These are phyloP conservation scores for Papilio polytes DNA, from an alignment of 1,140 invertebrate genomes.

Conservation along the genomic window DNA sequence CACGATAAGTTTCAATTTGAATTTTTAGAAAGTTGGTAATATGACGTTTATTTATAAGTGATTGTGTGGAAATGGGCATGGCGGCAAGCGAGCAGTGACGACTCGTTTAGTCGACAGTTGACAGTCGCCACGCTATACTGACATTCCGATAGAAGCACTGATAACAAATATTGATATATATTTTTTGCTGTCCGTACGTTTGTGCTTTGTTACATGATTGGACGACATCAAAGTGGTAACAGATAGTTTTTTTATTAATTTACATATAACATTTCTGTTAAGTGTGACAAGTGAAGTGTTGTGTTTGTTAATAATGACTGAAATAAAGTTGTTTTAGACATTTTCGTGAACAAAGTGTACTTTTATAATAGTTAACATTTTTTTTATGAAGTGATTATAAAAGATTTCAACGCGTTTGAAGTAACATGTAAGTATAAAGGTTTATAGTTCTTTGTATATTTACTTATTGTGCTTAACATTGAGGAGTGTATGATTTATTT, in stretches of 20 bases:
- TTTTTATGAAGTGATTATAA: not conserved
- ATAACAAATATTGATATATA: conserved; percentile 79
- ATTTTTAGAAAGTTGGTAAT: conserved; percentile 32
- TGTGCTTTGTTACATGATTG: conserved; percentile 50
- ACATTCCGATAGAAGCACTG: conserved; percentile 81
- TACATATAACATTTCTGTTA: conserved; percentile 35
- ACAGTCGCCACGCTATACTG: conserved; percentile 82
- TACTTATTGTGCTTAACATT: not conserved
- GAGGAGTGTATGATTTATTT: not conserved
- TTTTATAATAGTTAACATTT: conserved; percentile 41
- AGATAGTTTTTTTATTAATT: conserved; percentile 37
- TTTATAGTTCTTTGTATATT: not conserved
- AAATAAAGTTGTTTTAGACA: conserved; percentile 54
- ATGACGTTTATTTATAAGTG: conserved; percentile 37
- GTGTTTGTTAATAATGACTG: conserved; percentile 61
- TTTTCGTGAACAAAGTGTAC: conserved; percentile 47
- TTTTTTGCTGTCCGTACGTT: conserved; percentile 63
- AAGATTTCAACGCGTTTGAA: not conserved
- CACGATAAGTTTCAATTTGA: conserved; percentile 44
- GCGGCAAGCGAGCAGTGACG: conserved; percentile 80
- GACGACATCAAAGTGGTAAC: conserved; percentile 37
- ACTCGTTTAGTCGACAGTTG: conserved; percentile 83
- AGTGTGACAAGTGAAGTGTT: conserved; percentile 68
- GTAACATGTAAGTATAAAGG: conserved; percentile 11
- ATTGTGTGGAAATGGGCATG: conserved; percentile 78